Evolutionary conservation across 2,797 vertebrate species (phyloP), one percentile per base, ranked within the genome.

Genomic region (Onychomys arenicola): DNA sequence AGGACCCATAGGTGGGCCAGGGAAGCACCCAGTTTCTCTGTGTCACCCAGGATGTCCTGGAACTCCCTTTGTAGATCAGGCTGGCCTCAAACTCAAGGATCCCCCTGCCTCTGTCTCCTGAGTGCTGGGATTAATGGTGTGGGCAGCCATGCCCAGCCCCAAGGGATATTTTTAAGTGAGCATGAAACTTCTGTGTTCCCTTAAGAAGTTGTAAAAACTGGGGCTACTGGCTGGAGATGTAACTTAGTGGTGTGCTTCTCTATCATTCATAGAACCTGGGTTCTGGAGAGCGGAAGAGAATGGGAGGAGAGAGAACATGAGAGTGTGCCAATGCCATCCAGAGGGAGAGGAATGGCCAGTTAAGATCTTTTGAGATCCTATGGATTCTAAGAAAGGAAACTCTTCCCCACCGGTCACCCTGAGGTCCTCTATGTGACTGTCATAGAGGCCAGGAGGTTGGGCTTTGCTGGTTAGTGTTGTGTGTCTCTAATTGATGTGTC

Each of bases 361-460:
- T 77, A 69, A 87, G 80, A 86, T 71, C 89, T 75, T 93, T 65
- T 77, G 43, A 94, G 77, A 49, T 80, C 71, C 40, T 73, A 0
- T 40, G 80, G 93, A 75, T 89, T 97, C 69, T 59, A 96, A 78
- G 89, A 88, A 92, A 82, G 89, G 86, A 86, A 94, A 90, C 52
- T 43, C 37, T 49, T 83, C 29, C 49, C n/a, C 9, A 8, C 5
- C 14, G 29, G 21, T 81, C 55, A 13, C 34, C 34, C 37, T 19
- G 14, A 63, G 34, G 29, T 46, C 9, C 10, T 93, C 27, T 1
- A 19, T 9, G 40, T 65, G 37, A 29, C 32, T 37, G 55, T 84
- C 25, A 29, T 16, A 0, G 40, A 52, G 52, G 52, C 76, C 57
- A 59, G 32, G 49, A 92, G 71, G 16, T 13, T 55, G 89, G 71